Percentiles rank a stretch among this genome's conserved stretches.
Conservation (phyloP, 2,113 vertebrate species). For the Strix aluco region DNA sequence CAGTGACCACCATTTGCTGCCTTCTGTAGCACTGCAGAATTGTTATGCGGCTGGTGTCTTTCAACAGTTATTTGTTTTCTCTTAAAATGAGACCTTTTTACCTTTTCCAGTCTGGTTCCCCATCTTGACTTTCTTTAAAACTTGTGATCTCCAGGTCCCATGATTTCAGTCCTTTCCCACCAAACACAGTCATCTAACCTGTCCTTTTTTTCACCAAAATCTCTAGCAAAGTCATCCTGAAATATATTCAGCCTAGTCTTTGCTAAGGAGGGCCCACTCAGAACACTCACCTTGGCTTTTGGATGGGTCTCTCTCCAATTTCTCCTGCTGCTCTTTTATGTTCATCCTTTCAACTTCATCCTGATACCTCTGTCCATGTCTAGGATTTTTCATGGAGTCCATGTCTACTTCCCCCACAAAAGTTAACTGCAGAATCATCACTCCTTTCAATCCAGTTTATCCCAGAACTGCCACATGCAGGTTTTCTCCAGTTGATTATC, state of each 20-base stretch:
- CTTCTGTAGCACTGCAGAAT: not conserved
- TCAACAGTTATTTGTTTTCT: not conserved
- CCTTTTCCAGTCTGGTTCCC: not conserved
- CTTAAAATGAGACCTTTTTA: not conserved
- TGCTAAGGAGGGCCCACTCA: not conserved
- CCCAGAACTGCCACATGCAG: not conserved
- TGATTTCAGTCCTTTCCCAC: not conserved
- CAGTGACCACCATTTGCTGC: not conserved
- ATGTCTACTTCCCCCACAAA: not conserved
- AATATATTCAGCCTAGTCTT: not conserved
- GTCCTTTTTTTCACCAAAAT: not conserved
- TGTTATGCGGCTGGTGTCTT: not conserved
- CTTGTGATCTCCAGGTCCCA: not conserved
- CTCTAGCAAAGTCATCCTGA: not conserved
- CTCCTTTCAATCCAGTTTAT: not conserved
- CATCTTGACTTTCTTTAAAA: not conserved
- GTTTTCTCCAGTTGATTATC: not conserved
- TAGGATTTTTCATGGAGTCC: not conserved
- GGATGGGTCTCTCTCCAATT: accelerated
- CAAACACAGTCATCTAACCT: not conserved
- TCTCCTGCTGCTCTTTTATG: not conserved
- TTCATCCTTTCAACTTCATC: not conserved
- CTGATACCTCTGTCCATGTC: not conserved
- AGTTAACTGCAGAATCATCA: not conserved
- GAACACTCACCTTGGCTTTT: not conserved